Evolutionary conservation across 2,797 vertebrate genomes (phyloP).

Genomic region (Numenius phaeopus): DNA sequence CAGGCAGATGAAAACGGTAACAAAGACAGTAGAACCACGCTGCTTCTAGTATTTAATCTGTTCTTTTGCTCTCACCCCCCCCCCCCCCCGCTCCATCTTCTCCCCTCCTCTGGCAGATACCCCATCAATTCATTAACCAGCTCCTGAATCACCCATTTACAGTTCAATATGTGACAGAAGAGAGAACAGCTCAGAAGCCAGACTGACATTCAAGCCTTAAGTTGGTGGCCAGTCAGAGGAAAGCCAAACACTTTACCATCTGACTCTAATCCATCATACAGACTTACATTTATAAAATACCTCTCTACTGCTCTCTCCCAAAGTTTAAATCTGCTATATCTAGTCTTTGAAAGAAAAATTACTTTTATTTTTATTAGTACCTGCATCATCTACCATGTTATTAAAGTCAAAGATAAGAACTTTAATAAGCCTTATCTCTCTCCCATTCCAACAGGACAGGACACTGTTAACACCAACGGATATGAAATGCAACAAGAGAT

Average conservation of each 20-base stretch:
- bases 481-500: slow-evolving; percentile 82
- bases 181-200: neutral
- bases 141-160: neutral
- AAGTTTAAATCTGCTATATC: slow-evolving; percentile 64
- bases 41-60: neutral
- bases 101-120: neutral
- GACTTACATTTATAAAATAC: neutral
- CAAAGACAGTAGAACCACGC: neutral
- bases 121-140: neutral
- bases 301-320: neutral
- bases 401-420: slow-evolving; percentile 87
- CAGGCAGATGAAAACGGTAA: neutral
- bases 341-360: slow-evolving; percentile 69
- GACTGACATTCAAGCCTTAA: neutral
- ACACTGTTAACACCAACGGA: slow-evolving; percentile 70
- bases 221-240: neutral
- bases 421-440: slow-evolving; percentile 91
- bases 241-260: neutral
- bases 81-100: neutral
- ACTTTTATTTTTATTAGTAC: slow-evolving; percentile 72
- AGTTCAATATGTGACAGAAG: neutral
- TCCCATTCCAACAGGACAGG: slow-evolving; percentile 70
- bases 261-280: neutral
- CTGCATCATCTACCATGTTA: slow-evolving; percentile 78
- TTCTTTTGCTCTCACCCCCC: neutral